Base-by-base conservation (phyloP, 2,888 invertebrate genomes). In the Synergus laeviventris region DNA sequence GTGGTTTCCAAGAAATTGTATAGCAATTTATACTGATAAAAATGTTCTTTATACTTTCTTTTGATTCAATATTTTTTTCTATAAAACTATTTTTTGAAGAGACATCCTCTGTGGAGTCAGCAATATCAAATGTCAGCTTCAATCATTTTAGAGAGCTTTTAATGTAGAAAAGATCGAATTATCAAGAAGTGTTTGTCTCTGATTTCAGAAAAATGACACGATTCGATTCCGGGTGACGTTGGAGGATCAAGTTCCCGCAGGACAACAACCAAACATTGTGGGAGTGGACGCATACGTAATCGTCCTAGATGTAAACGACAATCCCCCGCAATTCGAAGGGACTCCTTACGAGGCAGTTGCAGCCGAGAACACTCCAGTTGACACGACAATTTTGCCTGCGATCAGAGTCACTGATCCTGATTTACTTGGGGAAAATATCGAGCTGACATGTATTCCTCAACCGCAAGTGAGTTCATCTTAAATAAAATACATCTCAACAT, bases 251-350 rank as follows among this genome's bases (percentile, higher is more conserved):
- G 94, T 95, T 2, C 92, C 92, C 64, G 91, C 91, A 16, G 93
- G 91, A 16, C 91, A 90, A 73, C 90, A 91, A 76, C 93, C 95
- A 83, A 97, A 96, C 90, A 91, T 96, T 79, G 95, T 96, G 16
- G 93, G 94, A 83, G 94, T 95, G 11, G 95, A 96, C 4, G 95
- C 97, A 62, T 95, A 95, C 42, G 95, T 97, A 79, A 97, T 97
- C 79, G 94, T 98, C 18, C 91, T 96, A 12, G 97, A 98, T 87
- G 96, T 96, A 86, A 97, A 98, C 89, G 97, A 98, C 88, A 97
- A 97, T 91, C 93, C 96, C 45, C 97, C 97, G 9, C 93, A 84
- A 80, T 88, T 89, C 80, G 92, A 92, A 2, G 91, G 97, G 94
- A 94, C 94, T 81, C 96, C 97, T 0, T 97, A 97, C 90, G 96